phyloP scores from a whole-genome alignment of 2,113 vertebrate species.

The Brachyistius frenatus region DNA sequence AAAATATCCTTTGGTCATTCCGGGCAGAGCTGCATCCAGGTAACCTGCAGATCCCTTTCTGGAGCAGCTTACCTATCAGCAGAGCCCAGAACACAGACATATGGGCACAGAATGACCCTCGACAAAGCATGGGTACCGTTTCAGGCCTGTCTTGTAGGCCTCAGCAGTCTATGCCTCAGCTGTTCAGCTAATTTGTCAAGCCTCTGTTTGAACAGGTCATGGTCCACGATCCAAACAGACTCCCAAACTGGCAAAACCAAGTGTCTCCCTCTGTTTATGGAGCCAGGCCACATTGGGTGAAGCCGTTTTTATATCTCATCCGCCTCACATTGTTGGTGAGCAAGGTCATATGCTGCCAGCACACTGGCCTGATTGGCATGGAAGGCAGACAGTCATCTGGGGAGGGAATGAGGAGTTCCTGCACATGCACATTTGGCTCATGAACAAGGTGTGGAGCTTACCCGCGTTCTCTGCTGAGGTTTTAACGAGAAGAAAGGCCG shows the following conservation, averaged over 20 bases:
- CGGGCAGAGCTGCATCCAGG: background rate
- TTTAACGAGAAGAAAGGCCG: conserved; percentile 73
- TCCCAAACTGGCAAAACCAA: conserved; percentile 39
- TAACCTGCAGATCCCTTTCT: conserved; percentile 19
- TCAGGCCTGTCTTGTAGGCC: conserved; percentile 7
- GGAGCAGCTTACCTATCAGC: background rate
- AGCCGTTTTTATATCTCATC: conserved; percentile 65
- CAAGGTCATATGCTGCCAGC: conserved; percentile 74
- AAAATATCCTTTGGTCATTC: conserved; percentile 4
- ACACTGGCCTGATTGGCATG: conserved; percentile 73
- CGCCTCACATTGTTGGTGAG: conserved; percentile 68
- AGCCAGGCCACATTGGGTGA: conserved; percentile 52
- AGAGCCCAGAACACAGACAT: background rate
- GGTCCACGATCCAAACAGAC: conserved; percentile 50
- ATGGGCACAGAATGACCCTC: background rate
- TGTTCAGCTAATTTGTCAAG: conserved; percentile 46
- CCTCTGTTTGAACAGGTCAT: conserved; percentile 47
- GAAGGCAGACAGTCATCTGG: conserved; percentile 61
- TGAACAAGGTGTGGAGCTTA: conserved; percentile 73
- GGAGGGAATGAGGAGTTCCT: conserved; percentile 71
- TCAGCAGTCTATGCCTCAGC: conserved; percentile 13
- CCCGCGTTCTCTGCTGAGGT: conserved; percentile 72
- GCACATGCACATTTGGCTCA: conserved; percentile 77
- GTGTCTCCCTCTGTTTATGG: conserved; percentile 26
- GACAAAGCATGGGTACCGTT: conserved; percentile 6